A percentile compares a stretch with the other conserved stretches of the same genome.
These are phyloP conservation scores for Halcyon leucocephala DNA, from an alignment of 2,797 vertebrate genomes.

Conservation along the genomic window DNA sequence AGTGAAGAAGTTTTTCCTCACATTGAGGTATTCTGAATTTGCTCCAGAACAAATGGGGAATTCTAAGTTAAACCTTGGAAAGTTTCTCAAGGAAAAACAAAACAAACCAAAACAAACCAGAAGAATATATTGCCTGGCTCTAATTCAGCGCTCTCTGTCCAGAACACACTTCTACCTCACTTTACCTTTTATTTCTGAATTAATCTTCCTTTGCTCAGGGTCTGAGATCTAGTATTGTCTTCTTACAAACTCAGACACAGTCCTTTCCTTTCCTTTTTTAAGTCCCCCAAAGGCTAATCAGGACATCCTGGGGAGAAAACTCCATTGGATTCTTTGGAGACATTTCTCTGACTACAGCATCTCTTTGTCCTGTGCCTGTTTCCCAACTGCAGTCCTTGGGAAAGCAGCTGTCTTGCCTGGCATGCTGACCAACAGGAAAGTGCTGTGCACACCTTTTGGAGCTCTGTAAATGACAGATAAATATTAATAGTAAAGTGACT, in stretches of 20 bases:
- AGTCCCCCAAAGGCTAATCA: background rate
- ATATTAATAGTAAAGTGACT: constrained; percentile 15
- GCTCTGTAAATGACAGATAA: constrained; percentile 53
- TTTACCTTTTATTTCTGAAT: background rate
- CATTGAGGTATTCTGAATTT: background rate
- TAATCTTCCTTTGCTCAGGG: background rate
- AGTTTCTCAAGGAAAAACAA: background rate
- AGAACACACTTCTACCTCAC: background rate
- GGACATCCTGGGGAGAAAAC: background rate
- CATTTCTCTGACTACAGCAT: background rate
- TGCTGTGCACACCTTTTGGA: constrained; percentile 22
- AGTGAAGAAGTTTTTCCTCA: no score
- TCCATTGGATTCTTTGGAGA: background rate
- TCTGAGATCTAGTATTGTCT: background rate
- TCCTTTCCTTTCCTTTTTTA: background rate
- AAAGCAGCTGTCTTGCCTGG: background rate
- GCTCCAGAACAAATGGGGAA: background rate
- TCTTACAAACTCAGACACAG: fast-evolving
- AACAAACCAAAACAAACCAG: background rate
- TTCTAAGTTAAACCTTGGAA: background rate
- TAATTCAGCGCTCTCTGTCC: background rate
- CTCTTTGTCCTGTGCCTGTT: background rate
- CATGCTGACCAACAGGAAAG: background rate
- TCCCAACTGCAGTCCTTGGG: background rate
- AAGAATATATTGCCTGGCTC: background rate